These are phyloP conservation scores for Centropristis striata DNA, from an alignment of 2,113 vertebrate species.

Conservation along the genomic window DNA sequence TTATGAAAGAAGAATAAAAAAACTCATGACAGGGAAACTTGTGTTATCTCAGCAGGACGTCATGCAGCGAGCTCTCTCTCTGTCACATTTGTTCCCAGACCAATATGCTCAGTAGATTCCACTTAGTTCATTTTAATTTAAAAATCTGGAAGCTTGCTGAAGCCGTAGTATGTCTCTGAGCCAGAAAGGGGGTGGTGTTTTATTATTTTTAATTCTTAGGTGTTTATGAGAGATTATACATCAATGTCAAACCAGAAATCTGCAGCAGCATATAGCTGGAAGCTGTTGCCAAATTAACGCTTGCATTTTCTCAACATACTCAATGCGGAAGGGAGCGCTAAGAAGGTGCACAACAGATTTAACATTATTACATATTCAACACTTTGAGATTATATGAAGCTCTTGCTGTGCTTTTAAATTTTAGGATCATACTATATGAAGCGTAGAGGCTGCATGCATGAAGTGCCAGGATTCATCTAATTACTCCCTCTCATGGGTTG, in stretches of 20 bases:
- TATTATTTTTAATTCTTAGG: slow-evolving; percentile 52
- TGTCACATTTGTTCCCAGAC: slow-evolving; percentile 51
- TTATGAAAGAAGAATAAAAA: slow-evolving; percentile 22
- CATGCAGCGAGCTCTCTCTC: slow-evolving; percentile 34
- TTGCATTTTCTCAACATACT: slow-evolving; percentile 17
- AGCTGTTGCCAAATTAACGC: slow-evolving; percentile 29
- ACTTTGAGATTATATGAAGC: slow-evolving; percentile 16
- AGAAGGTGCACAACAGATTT: slow-evolving; percentile 22
- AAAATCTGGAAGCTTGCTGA: slow-evolving; percentile 42
- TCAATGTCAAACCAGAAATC: slow-evolving; percentile 44
- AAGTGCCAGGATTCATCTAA: slow-evolving; percentile 38
- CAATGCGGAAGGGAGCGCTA: no score
- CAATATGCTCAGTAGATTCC: slow-evolving; percentile 54
- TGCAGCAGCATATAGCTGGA: slow-evolving; percentile 33
- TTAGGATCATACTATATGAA: slow-evolving; percentile 22
- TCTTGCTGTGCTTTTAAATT: slow-evolving; percentile 8
- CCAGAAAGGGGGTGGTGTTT: slow-evolving; percentile 26
- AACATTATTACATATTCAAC: slow-evolving; percentile 22
- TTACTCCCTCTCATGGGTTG: slow-evolving; percentile 52
- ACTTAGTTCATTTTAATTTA: slow-evolving; percentile 67
- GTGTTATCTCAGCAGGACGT: slow-evolving; percentile 74
- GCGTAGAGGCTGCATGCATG: slow-evolving; percentile 7
- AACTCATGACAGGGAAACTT: slow-evolving; percentile 60
- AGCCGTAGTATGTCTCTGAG: slow-evolving; percentile 20
- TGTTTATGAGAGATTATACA: slow-evolving; percentile 52